Conservation (phyloP, 53 echinoderm and acorn worm species). For the Mesocentrotus franciscanus region DNA sequence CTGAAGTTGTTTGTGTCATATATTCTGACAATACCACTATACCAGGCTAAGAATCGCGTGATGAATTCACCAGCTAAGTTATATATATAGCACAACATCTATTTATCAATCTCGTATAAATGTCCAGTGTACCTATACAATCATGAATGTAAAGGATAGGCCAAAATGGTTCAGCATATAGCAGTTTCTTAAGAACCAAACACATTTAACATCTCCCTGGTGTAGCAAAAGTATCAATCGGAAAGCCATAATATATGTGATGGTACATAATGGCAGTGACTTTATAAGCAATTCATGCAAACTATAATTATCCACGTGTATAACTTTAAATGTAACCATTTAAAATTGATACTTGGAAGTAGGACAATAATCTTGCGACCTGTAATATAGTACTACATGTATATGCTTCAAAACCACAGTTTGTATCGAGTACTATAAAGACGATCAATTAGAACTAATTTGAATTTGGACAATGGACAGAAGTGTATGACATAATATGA, state of each 20-base stretch:
- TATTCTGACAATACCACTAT: neutral
- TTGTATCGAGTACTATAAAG: neutral
- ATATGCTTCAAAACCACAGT: neutral
- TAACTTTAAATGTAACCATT: neutral
- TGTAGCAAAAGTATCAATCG: no score
- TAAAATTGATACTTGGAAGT: neutral
- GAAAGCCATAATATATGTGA: neutral
- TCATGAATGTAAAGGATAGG: neutral
- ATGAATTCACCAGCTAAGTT: neutral
- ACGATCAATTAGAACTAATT: neutral
- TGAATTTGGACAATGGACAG: neutral
- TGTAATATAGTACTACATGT: neutral
- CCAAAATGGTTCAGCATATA: neutral
- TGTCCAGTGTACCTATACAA: neutral
- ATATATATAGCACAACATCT: neutral
- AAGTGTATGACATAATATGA: neutral
- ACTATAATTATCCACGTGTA: neutral
- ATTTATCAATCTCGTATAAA: neutral
- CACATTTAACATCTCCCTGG: neutral
- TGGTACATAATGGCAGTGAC: neutral
- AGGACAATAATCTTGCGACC: neutral
- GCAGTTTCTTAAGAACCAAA: neutral
- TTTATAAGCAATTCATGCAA: neutral
- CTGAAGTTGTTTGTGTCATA: conserved; percentile 43
- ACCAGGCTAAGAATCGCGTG: neutral